Evolutionary conservation across 37 sponge, comb jelly and placozoan species (phyloP).

Genomic region (Ephydatia muelleri): DNA sequence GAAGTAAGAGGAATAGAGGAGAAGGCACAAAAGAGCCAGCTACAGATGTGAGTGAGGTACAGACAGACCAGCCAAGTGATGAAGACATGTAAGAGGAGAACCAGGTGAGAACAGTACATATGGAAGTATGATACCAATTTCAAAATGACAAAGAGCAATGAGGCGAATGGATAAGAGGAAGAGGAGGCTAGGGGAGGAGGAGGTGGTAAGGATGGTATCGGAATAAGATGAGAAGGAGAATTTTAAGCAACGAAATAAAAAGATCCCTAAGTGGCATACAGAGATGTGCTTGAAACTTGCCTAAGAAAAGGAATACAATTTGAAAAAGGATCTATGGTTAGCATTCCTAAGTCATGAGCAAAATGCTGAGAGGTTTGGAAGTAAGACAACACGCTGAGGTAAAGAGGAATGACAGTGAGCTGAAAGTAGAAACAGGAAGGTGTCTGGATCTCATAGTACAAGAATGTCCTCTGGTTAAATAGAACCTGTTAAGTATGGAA

Average conservation of each 20-base stretch:
- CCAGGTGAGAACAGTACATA: not conserved
- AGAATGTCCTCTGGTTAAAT: too few species aligned
- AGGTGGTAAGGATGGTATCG: not conserved
- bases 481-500: too few species aligned
- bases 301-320: not conserved
- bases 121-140: not conserved
- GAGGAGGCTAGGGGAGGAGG: conserved; percentile 10
- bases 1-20: not conserved
- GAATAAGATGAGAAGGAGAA: not conserved
- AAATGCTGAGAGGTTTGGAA: too few species aligned
- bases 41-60: not conserved
- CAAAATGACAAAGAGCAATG: not conserved
- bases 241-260: not conserved
- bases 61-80: not conserved
- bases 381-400: too few species aligned
- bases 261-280: not conserved
- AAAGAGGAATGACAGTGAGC: too few species aligned
- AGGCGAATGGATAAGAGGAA: not conserved
- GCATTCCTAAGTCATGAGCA: too few species aligned
- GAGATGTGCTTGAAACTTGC: not conserved
- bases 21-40: not conserved
- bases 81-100: not conserved
- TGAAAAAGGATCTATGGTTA: too few species aligned
- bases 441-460: too few species aligned
- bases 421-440: too few species aligned